Conservation (phyloP, 2,113 vertebrate species). For the Oreochromis tanganicae region DNA sequence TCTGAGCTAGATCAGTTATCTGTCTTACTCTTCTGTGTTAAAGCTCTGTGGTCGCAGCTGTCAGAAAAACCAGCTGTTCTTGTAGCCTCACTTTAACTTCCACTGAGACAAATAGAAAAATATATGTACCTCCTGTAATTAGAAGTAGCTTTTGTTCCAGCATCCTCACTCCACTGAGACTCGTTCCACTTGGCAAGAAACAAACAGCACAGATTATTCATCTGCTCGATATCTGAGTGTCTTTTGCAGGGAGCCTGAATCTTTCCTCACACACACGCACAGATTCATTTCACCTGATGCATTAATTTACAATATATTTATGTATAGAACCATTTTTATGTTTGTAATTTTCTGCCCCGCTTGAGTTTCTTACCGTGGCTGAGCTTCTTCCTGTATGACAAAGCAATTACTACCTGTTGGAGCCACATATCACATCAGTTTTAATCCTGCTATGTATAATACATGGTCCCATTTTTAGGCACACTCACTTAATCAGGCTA, state of each 20-base stretch:
- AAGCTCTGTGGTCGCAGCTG: constrained; percentile 1
- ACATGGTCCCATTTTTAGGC: constrained; percentile 39
- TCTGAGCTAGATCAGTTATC: not conserved
- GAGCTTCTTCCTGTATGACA: not conserved
- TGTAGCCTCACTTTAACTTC: constrained; percentile 4
- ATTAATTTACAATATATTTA: not conserved
- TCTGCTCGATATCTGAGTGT: not conserved
- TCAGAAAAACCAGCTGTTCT: not conserved
- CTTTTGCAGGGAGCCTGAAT: not conserved
- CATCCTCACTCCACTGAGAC: constrained; percentile 44
- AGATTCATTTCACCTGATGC: not conserved
- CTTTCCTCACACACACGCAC: not conserved
- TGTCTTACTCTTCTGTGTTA: not conserved
- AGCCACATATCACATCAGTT: not conserved
- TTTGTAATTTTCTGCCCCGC: not conserved
- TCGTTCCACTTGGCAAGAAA: constrained; percentile 40
- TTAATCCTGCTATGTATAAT: constrained; percentile 28
- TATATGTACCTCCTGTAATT: constrained; percentile 44
- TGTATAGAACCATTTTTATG: not conserved
- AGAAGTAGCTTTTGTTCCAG: constrained; percentile 30
- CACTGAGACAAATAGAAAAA: constrained; percentile 7
- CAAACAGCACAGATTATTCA: constrained; percentile 28
- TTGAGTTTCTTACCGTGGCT: not conserved
- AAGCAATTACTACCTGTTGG: not conserved
- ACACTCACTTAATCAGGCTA: constrained; percentile 27